Percentiles rank a stretch among this genome's conserved stretches.
These are phyloP conservation scores for Meiosimyza platycephala DNA, from an alignment of 2,888 invertebrate species.

Conservation along the genomic window DNA sequence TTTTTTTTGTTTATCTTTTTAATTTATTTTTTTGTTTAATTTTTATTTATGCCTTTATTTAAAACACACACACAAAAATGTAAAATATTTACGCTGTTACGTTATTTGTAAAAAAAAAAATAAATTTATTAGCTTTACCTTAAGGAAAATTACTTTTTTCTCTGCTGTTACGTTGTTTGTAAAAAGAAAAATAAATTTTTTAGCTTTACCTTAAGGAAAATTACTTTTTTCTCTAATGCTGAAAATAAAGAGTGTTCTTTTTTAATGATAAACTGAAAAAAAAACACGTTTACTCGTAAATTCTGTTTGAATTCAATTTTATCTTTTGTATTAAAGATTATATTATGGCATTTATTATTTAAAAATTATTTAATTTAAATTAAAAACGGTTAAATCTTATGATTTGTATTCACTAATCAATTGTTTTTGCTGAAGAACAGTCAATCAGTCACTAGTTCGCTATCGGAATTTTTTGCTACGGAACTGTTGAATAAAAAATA, in stretches of 20 bases:
- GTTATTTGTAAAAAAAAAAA: conserved; percentile 27
- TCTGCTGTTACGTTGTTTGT: conserved; percentile 1
- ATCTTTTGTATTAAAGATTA: too few species aligned
- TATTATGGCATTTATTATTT: too few species aligned
- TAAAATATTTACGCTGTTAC: conserved; percentile 44
- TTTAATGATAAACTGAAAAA: too few species aligned
- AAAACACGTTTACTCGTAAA: too few species aligned
- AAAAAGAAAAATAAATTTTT: conserved; percentile 26
- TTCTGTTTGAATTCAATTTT: too few species aligned
- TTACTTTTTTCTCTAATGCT: conserved; percentile 28
- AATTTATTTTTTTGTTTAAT: conserved; percentile 34
- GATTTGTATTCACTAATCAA: too few species aligned
- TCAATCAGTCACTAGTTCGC: too few species aligned
- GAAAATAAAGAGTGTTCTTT: not conserved
- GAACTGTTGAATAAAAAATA: too few species aligned
- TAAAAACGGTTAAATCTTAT: too few species aligned
- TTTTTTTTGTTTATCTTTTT: conserved; percentile 19
- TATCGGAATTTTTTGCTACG: too few species aligned
- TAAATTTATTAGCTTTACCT: conserved; percentile 21
- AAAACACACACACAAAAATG: conserved; percentile 56
- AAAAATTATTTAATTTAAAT: too few species aligned
- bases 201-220: conserved; percentile 33
- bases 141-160: conserved; percentile 39
- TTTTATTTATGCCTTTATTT: not conserved
- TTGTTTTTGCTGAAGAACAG: too few species aligned